Evolutionary conservation across 2,797 vertebrate genomes (phyloP).

Genomic region (Neosilurus mollespiculum): DNA sequence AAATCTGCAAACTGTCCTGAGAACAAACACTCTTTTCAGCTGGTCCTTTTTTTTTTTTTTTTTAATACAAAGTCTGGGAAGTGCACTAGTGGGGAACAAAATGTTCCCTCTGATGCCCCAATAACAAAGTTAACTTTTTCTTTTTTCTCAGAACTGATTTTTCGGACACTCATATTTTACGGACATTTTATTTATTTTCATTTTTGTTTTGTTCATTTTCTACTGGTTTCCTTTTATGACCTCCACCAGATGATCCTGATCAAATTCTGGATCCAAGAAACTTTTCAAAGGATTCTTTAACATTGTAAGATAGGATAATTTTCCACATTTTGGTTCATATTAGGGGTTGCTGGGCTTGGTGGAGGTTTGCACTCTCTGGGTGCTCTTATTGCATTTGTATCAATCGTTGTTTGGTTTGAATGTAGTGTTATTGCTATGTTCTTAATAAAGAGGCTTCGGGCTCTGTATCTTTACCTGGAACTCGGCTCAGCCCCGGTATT

Average conservation of each 20-base stretch:
- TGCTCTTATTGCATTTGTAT: too few species aligned
- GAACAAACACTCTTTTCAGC: conserved; percentile 31
- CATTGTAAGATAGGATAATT: too few species aligned
- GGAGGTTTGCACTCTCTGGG: too few species aligned
- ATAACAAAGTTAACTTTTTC: too few species aligned
- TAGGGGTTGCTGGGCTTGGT: too few species aligned
- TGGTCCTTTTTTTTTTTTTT: background rate
- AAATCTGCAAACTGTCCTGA: background rate
- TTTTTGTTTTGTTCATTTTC: background rate
- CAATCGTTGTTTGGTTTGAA: background rate
- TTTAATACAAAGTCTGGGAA: background rate
- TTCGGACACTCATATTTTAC: background rate
- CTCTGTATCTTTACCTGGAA: background rate
- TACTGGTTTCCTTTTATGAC: too few species aligned
- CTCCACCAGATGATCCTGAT: too few species aligned
- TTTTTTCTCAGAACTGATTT: background rate
- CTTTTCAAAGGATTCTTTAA: too few species aligned
- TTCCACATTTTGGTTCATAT: too few species aligned
- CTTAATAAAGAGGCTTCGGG: background rate
- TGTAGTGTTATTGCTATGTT: background rate
- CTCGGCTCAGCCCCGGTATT: background rate
- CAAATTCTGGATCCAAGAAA: too few species aligned
- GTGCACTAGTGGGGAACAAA: background rate
- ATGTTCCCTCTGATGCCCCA: background rate
- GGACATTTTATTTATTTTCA: background rate